Base-by-base conservation (phyloP, 1,140 invertebrate genomes). In the Drosophila paulistorum region DNA sequence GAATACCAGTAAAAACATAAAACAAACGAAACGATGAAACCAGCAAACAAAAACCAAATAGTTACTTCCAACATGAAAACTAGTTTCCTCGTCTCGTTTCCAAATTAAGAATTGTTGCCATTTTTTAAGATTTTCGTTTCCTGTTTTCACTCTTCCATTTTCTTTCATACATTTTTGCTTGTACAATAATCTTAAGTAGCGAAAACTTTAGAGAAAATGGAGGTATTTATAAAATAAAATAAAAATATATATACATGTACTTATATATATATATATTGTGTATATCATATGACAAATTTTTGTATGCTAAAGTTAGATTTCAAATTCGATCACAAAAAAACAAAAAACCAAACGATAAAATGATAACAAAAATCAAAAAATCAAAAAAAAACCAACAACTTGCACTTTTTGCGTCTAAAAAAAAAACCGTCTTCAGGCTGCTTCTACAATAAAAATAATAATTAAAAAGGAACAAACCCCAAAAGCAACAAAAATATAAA, bases 1-100 rank as follows among this genome's bases (percentile, higher is more conserved):
- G 98, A 99, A 93, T 98, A 98, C 93, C 97, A 98, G 94, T 98
- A 94, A 74, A 89, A 39, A 39, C 3, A 39, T 11, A 39, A 39
- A 39, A 39, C 11, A n/a, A 51, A 23, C 35, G n/a, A 26, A 33
- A 45, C 23, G 61, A 72, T 17, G 61, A 72, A 10, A 13, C 39
- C 17, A n/a, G 14, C 39, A 23, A 23, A 54, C 30, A 42, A 51
- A 7, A 48, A 23, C 45, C 7, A 7, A 51, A 11, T 4, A 20
- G 20, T 10, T 11, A 10, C 37, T 39, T 11, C 17, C 45, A 51
- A 51, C 9, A 51, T 11, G 23, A n/a, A 20, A 51, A 51, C 17
- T 51, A 23, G 45, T 51, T 51, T 51, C 3, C 45, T 23, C 20
- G 45, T 51, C 20, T 51, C 13, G 17, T 51, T 51, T 51, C 45